Evolutionary conservation across 2,888 invertebrate genomes (phyloP), one percentile per base, ranked within the genome.

Genomic region (Zygogramma bicolorata): DNA sequence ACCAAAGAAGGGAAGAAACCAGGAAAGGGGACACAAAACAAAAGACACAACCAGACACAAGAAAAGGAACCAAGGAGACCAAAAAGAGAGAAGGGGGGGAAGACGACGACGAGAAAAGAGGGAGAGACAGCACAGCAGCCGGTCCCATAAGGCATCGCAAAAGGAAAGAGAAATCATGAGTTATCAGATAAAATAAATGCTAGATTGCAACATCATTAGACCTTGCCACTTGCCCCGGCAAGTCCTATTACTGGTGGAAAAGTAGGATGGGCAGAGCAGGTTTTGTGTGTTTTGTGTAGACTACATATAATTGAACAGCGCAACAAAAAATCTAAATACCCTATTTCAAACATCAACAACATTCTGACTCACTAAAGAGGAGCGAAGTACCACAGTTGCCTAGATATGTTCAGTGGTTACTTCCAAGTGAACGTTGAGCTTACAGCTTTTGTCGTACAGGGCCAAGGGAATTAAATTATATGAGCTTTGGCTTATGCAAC

Each of bases 401-500:
- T 81, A 15, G 79, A 80, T 62, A 68, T 80, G 65, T 75, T 75
- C 27, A 73, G 72, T 25, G 77, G 79, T 5, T 81, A 78, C 67
- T 79, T 75, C 72, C 77, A 80, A 72, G 65, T 73, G 10, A 46
- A 59, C 7, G 53, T 79, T 7, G 70, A 71, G 18, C 74, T 77
- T 25, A 80, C 80, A 25, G 77, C 79, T 7, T 80, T 79, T 61
- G 66, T 74, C 8, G 77, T 74, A 15, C 73, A 74, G 46, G 76
- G 71, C 27, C 69, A 74, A 38, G 79, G 80, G 3, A 77, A 65
- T 81, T 79, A 42, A 75, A 77, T n/a, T 73, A 73, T 29, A 46
- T 81, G 42, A 71, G 73, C 27, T 81, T 81, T 63, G 81, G 80
- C 3, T 66, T 80, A 57, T 79, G 78, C 29, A 79, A 78, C 31